phyloP scores from a whole-genome alignment of 2,113 vertebrate species.

The Chaetorhynchus papuensis region DNA sequence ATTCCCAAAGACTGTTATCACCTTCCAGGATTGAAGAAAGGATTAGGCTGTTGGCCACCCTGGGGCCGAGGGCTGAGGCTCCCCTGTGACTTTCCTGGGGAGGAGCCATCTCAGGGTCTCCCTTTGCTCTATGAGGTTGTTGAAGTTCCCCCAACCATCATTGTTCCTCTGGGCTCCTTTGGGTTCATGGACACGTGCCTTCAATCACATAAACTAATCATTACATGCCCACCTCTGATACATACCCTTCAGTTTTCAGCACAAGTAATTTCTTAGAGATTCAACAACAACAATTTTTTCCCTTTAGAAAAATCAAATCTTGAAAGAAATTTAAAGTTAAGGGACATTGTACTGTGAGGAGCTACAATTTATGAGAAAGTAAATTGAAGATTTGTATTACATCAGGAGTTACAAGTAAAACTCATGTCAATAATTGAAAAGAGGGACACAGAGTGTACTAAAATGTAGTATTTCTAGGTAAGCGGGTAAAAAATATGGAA shows the following conservation, averaged over 20 bases:
- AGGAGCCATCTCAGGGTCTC: neutral
- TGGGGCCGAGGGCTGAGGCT: neutral
- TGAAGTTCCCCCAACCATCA: rapidly evolving
- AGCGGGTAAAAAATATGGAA: neutral
- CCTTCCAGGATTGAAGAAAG: neutral
- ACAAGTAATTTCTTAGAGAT: neutral
- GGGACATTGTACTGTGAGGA: neutral
- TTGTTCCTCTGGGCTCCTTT: neutral
- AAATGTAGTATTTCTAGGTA: neutral
- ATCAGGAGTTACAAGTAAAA: neutral
- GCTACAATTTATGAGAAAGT: neutral
- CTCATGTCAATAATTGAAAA: neutral
- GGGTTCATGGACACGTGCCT: neutral
- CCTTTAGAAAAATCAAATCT: neutral
- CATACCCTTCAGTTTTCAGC: neutral
- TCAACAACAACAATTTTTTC: neutral
- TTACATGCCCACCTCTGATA: neutral
- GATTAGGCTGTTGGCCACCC: neutral
- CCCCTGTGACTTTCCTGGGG: rapidly evolving
- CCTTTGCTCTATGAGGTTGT: neutral
- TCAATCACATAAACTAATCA: neutral
- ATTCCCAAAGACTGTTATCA: neutral
- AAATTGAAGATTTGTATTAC: neutral
- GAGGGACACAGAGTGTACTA: neutral
- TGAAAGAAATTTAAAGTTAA: neutral